A percentile compares a stretch with the other conserved stretches of the same genome.
Conservation (phyloP, 2,888 invertebrate species). For the Charanyca ferruginea region DNA sequence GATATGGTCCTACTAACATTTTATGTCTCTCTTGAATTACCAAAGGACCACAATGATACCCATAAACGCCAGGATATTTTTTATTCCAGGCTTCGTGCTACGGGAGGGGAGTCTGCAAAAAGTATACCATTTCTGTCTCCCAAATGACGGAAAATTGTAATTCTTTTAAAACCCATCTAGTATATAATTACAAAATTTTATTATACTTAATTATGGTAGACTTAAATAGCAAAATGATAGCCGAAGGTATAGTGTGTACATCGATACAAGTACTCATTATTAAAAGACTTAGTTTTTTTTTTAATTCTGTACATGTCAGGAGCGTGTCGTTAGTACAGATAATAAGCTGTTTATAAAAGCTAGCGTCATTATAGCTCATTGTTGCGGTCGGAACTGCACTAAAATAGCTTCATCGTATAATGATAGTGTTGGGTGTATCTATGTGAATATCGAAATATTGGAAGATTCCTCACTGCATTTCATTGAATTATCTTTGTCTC, state of each 20-base stretch:
- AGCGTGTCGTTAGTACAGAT: constrained; percentile 42
- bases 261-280: constrained; percentile 42
- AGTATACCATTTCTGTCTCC: neutral
- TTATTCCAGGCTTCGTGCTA: neutral
- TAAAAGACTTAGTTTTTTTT: constrained; percentile 29
- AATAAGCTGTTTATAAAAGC: constrained; percentile 63
- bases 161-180: neutral
- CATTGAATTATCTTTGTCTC: no score
- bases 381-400: constrained; percentile 74
- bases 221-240: constrained; percentile 39
- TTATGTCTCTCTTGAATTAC: no score
- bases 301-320: constrained; percentile 40
- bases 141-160: constrained; percentile 3
- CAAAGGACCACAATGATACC: no score
- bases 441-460: neutral
- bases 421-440: constrained; percentile 67
- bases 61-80: no score
- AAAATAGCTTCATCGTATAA: constrained; percentile 79
- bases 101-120: neutral
- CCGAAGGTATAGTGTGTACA: constrained; percentile 17
- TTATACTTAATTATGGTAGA: constrained; percentile 54
- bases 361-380: constrained; percentile 65
- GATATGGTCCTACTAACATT: no score
- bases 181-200: constrained; percentile 49
- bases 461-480: no score